phyloP scores from a whole-genome alignment of 2,888 invertebrate species.

The Synergus itoensis region DNA sequence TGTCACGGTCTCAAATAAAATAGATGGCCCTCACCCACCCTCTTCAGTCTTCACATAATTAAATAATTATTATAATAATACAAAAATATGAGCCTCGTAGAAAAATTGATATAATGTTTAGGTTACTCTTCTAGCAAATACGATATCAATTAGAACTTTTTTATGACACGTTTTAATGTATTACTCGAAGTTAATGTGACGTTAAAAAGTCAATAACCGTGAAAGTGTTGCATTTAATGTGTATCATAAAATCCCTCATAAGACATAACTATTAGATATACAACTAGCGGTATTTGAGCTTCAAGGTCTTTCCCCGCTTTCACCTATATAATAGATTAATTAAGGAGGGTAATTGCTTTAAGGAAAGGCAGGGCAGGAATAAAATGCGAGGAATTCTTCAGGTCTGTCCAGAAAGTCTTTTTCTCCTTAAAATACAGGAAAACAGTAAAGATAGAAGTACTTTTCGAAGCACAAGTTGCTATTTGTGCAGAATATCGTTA shows the following conservation, averaged over 20 bases:
- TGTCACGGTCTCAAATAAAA: not conserved
- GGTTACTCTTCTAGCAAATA: not conserved
- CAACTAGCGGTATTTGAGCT: not conserved
- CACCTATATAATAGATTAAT: slow-evolving; percentile 7
- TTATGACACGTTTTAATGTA: not conserved
- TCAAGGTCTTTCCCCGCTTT: slow-evolving; percentile 3
- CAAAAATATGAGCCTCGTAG: too few relatives aligned
- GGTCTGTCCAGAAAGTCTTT: not conserved
- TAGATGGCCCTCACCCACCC: not conserved
- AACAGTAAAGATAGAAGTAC: too few relatives aligned
- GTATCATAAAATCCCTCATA: slow-evolving; percentile 5
- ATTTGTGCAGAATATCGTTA: too few relatives aligned
- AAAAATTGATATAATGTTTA: not conserved
- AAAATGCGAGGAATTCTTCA: not conserved
- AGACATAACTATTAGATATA: not conserved
- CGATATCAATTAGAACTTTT: not conserved
- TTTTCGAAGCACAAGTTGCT: too few relatives aligned
- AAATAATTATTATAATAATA: too few relatives aligned
- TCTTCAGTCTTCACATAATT: not conserved
- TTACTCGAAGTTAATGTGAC: not conserved
- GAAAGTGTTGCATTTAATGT: slow-evolving; percentile 9
- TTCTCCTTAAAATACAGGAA: not conserved
- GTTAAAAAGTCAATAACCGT: slow-evolving; percentile 6
- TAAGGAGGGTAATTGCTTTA: not conserved
- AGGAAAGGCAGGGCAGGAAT: not conserved